phyloP scores from a whole-genome alignment of 2,113 vertebrate species.

The Zosterops japonicus region DNA sequence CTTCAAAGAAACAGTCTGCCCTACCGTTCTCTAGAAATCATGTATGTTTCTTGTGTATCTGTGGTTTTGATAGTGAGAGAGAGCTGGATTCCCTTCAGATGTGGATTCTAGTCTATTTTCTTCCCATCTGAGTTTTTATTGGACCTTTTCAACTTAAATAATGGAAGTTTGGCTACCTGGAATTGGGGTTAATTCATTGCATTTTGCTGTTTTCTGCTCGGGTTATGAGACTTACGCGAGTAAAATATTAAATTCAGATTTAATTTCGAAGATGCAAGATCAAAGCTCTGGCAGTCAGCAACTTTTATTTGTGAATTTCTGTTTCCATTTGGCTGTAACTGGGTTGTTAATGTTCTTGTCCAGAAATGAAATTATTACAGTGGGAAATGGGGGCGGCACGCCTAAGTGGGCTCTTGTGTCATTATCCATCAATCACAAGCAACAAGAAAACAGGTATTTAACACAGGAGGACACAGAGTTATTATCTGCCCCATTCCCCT shows the following conservation, averaged over 20 bases:
- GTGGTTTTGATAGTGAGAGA: not conserved
- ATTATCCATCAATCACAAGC: conserved; percentile 22
- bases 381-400: not conserved
- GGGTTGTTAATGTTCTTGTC: not conserved
- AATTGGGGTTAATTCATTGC: not conserved
- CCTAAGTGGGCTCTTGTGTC: not conserved
- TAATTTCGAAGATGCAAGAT: not conserved
- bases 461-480: not conserved
- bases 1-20: not conserved
- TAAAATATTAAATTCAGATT: not conserved
- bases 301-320: not conserved
- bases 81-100: not conserved
- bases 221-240: not conserved
- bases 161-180: not conserved
- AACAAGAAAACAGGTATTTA: conserved; percentile 39
- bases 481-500: not conserved
- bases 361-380: conserved; percentile 21
- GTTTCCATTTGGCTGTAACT: conserved; percentile 1
- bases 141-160: not conserved
- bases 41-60: not conserved
- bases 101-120: not conserved
- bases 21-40: not conserved
- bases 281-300: not conserved
- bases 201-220: not conserved
- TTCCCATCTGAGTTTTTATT: not conserved